Percentiles rank a stretch among this genome's conserved stretches.
Evolutionary conservation across 2,113 vertebrate species (phyloP).

Genomic region (Cervus canadensis): DNA sequence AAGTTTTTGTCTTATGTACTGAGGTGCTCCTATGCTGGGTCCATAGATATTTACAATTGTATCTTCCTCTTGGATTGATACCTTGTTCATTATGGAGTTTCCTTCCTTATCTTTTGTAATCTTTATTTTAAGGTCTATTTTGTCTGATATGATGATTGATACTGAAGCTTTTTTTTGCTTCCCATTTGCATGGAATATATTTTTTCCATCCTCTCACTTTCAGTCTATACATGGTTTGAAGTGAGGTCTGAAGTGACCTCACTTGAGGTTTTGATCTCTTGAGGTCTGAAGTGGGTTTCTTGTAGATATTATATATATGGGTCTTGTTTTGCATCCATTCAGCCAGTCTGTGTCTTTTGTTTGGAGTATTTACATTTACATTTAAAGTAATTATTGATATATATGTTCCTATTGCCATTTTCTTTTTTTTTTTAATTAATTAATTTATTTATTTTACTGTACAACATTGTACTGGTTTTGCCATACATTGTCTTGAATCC

Average conservation of each 20-base stretch:
- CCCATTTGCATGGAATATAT: background rate
- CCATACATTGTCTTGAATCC: no score
- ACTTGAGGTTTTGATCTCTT: background rate
- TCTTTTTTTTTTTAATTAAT: background rate
- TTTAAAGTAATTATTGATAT: background rate
- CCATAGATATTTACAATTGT: background rate
- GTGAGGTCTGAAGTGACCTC: background rate
- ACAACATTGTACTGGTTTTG: no score
- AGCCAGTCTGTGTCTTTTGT: background rate
- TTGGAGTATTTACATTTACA: background rate
- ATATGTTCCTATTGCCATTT: background rate
- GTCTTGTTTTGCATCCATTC: background rate
- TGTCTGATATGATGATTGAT: background rate
- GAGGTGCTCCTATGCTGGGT: background rate
- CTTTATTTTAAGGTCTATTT: background rate
- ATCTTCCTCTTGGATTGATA: background rate
- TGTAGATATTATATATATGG: background rate
- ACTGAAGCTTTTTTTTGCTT: background rate
- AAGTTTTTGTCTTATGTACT: background rate
- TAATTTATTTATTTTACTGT: no score
- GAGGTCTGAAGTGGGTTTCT: background rate
- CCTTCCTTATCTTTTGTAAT: background rate
- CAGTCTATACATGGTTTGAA: background rate
- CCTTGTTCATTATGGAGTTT: background rate
- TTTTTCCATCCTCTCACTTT: background rate